Percentiles rank a stretch among this genome's conserved stretches.
phyloP scores from a whole-genome alignment of 2,797 vertebrate genomes.

The Malacoctenus gilli region DNA sequence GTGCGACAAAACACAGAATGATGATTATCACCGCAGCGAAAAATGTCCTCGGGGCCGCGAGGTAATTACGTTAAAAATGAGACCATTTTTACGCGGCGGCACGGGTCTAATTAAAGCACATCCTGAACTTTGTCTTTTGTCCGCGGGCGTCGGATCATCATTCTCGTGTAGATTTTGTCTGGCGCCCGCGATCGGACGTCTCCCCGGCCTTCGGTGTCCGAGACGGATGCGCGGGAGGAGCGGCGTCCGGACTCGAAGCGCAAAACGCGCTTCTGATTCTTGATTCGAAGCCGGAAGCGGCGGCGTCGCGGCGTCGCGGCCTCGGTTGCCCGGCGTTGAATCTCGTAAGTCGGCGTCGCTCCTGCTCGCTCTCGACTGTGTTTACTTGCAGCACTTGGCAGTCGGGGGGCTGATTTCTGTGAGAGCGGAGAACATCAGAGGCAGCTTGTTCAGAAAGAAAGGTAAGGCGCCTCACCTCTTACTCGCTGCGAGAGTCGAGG shows the following conservation, averaged over 20 bases:
- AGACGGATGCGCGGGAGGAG: no score
- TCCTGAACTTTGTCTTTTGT: slow-evolving; percentile 25
- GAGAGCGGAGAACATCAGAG: slow-evolving; percentile 54
- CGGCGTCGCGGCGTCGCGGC: no score
- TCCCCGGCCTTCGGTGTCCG: no score
- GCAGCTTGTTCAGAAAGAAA: slow-evolving; percentile 49
- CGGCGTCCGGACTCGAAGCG: no score
- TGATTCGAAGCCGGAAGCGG: no score
- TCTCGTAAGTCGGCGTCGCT: slow-evolving; percentile 23
- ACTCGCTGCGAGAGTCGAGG: slow-evolving; percentile 16
- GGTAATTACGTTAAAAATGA: slow-evolving; percentile 53
- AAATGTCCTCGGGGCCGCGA: slow-evolving; percentile 44
- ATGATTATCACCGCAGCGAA: slow-evolving; percentile 42
- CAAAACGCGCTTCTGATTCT: no score
- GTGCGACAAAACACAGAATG: slow-evolving; percentile 31
- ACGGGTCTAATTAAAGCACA: slow-evolving; percentile 50
- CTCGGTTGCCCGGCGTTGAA: slow-evolving; percentile 26
- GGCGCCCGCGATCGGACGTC: no score
- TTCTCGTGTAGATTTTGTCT: slow-evolving; percentile 39
- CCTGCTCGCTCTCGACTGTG: slow-evolving; percentile 42
- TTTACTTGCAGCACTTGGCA: slow-evolving; percentile 62
- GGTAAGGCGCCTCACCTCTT: slow-evolving; percentile 57
- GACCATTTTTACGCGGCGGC: slow-evolving; percentile 27
- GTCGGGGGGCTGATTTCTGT: slow-evolving; percentile 40
- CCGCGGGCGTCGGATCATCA: slow-evolving; percentile 21